Percentiles rank a stretch among this genome's conserved stretches.
phyloP scores from a whole-genome alignment of 53 echinoderm and acorn worm genomes.

The Glandiceps talaboti region DNA sequence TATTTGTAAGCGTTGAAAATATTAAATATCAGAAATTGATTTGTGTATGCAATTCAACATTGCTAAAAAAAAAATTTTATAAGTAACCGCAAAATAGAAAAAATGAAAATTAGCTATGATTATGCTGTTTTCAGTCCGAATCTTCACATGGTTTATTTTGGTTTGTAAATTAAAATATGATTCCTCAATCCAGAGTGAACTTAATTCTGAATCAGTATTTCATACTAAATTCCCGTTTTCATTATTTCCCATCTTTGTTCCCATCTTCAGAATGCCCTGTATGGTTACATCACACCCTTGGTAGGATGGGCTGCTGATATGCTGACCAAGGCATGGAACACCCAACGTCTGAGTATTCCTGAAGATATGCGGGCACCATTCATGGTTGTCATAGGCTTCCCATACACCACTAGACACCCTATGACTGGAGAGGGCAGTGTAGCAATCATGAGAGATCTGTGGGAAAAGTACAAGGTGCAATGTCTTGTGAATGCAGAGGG shows the following conservation, averaged over 20 bases:
- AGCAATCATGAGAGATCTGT: slow-evolving; percentile 24
- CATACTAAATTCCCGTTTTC: too few relatives aligned
- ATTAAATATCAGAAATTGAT: too few relatives aligned
- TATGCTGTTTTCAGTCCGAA: too few relatives aligned
- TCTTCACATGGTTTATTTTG: too few relatives aligned
- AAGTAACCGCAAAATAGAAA: too few relatives aligned
- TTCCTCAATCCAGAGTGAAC: too few relatives aligned
- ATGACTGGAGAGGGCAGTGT: background rate
- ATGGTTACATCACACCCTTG: slow-evolving; percentile 22
- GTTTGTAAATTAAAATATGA: too few relatives aligned
- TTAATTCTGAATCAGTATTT: too few relatives aligned
- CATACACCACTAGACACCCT: slow-evolving; percentile 1
- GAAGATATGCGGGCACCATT: slow-evolving; percentile 36
- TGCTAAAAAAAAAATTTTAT: too few relatives aligned
- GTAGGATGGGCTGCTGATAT: slow-evolving; percentile 55
- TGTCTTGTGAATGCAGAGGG: slow-evolving; percentile 5
- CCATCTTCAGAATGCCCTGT: slow-evolving; percentile 31
- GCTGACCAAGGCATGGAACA: slow-evolving; percentile 42
- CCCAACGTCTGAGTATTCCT: slow-evolving; percentile 26
- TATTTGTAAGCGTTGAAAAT: too few relatives aligned
- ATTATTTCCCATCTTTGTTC: background rate
- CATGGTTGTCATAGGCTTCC: slow-evolving; percentile 48
- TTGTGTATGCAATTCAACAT: too few relatives aligned
- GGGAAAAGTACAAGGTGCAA: slow-evolving; percentile 8
- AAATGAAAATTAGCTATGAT: too few relatives aligned